These are phyloP conservation scores for Agapostemon virescens DNA, from an alignment of 2,888 invertebrate species.

Conservation along the genomic window DNA sequence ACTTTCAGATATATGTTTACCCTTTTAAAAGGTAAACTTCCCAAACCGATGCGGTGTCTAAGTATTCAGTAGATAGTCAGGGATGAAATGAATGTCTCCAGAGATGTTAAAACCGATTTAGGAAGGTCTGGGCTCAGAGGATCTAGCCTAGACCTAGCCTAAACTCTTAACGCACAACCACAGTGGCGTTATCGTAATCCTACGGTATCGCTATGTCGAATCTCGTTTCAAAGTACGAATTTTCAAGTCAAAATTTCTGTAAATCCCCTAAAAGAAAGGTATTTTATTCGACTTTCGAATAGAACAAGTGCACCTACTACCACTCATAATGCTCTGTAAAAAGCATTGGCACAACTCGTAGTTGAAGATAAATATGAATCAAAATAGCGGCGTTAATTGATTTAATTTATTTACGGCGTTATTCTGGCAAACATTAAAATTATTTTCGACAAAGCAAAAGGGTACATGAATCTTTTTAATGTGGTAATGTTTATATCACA, in stretches of 20 bases:
- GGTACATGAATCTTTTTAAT: no score
- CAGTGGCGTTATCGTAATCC: neutral
- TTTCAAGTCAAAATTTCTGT: neutral
- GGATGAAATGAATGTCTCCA: neutral
- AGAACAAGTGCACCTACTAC: neutral
- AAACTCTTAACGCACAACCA: conserved; percentile 3
- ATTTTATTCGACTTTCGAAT: neutral
- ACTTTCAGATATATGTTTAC: neutral
- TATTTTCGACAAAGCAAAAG: no score
- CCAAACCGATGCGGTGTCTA: conserved; percentile 4
- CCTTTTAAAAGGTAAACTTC: neutral
- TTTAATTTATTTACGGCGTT: no score
- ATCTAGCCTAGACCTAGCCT: neutral
- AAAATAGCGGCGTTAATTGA: no score
- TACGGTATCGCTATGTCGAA: neutral
- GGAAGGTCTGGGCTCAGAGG: neutral
- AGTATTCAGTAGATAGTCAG: neutral
- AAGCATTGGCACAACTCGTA: no score
- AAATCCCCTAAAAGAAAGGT: neutral
- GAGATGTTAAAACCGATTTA: conserved; percentile 11
- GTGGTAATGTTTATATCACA: no score
- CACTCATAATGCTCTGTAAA: no score
- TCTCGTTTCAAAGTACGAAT: neutral
- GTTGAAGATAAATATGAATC: no score
- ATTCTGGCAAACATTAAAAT: no score